Evolutionary conservation across 2,888 invertebrate genomes (phyloP).

Genomic region (Macrophya alboannulata): DNA sequence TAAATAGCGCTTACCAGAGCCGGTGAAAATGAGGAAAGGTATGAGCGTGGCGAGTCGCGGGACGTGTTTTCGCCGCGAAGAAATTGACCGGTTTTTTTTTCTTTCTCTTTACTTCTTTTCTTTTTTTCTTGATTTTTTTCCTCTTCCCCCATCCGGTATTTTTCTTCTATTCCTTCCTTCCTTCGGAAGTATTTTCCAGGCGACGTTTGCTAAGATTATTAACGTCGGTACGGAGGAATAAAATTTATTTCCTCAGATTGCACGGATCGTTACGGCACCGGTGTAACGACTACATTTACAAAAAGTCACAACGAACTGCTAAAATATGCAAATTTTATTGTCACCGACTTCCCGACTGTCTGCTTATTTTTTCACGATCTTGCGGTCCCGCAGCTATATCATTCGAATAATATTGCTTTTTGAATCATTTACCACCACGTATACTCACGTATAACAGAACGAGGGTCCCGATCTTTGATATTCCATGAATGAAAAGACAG

Average conservation of each 20-base stretch:
- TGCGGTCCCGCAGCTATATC: not conserved
- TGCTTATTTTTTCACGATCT: constrained; percentile 6
- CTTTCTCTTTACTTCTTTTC: too few species aligned
- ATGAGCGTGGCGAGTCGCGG: not conserved
- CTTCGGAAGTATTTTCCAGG: constrained; percentile 6
- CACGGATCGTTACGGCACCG: constrained; percentile 43
- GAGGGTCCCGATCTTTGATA: not conserved
- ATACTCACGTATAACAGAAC: not conserved
- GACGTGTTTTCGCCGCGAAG: not conserved
- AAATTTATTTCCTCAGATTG: constrained; percentile 43
- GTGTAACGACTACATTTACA: constrained; percentile 31
- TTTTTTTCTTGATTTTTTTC: too few species aligned
- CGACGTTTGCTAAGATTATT: constrained; percentile 26
- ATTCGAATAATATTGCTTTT: not conserved
- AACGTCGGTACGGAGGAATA: not conserved
- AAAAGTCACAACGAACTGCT: not conserved
- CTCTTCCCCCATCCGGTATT: not conserved
- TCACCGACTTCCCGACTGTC: constrained; percentile 18
- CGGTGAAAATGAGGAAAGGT: not conserved
- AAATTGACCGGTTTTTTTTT: not conserved
- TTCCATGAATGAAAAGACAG: not conserved
- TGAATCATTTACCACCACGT: not conserved
- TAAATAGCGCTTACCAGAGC: constrained; percentile 25
- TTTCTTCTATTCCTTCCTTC: not conserved
- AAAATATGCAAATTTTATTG: constrained; percentile 45